Evolutionary conservation across 2,888 invertebrate species (phyloP).

Genomic region (Lamellibrachia columna): DNA sequence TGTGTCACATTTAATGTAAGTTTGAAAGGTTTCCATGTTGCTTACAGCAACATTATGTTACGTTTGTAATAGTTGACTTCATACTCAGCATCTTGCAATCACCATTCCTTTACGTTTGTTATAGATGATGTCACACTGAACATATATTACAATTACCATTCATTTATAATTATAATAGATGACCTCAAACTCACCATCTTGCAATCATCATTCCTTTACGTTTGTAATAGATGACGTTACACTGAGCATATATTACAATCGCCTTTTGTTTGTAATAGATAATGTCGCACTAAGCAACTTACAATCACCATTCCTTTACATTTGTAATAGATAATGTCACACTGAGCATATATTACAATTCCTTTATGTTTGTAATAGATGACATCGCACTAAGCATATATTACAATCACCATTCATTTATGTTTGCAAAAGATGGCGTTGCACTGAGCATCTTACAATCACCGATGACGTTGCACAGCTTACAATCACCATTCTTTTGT

Average conservation of each 20-base stretch:
- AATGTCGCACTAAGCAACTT: neutral
- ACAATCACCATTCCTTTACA: neutral
- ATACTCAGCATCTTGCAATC: neutral
- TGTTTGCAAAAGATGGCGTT: no score
- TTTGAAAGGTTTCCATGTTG: neutral
- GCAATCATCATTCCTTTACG: neutral
- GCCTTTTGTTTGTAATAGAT: neutral
- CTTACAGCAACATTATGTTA: no score
- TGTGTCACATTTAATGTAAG: neutral
- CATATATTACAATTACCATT: neutral
- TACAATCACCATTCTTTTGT: neutral
- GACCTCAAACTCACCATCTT: neutral
- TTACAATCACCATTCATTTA: no score
- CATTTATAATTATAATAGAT: neutral
- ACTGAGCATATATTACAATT: neutral
- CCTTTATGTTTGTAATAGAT: neutral
- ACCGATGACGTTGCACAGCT: neutral
- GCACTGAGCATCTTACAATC: neutral
- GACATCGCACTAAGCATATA: neutral
- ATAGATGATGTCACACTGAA: neutral
- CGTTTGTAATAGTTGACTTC: no score
- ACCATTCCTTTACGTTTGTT: neutral
- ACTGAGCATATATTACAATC: neutral
- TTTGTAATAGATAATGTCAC: neutral
- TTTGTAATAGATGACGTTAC: neutral